Evolutionary conservation across 2,797 vertebrate genomes (phyloP), one percentile per base, ranked within the genome.

Genomic region (Sparidentex hasta): DNA sequence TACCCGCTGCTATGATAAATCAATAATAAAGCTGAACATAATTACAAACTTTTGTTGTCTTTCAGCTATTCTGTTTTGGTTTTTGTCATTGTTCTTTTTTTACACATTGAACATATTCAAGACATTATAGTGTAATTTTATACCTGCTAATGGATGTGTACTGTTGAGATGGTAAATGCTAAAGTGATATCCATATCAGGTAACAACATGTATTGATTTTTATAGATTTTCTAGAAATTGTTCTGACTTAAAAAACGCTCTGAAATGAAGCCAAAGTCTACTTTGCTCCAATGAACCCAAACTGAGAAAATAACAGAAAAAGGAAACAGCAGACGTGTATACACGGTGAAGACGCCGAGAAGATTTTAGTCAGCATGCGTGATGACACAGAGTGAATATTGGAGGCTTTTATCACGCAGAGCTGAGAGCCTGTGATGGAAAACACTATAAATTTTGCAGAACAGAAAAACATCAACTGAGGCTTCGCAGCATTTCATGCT

Each of bases 381-480:
- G 66, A 85, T 61, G 78, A 58, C 38, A 70, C 41, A 12, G 69
- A 82, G 58, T 72, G 76, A 82, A 83, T 38, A 52, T 56, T 73
- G 80, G 52, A 85, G 46, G 88, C 92, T 93, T 93, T 91, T 87
- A 91, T 80, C 84, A 74, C 18, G 38, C 69, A 62, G 83, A 71
- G 77, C 76, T 76, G 72, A 90, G 79, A 87, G 86, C 64, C 48
- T 7, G 70, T 77, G 89, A 78, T 85, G 83, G 90, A 91, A 91
- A 92, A 91, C 87, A 82, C 63, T 68, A 92, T 93, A 74, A 92
- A 94, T 94, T 84, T 93, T 93, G 89, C 88, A 94, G 75, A 90
- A 88, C 82, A 80, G 65, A 27, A 84, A 88, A 90, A 85, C 88
- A 90, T 88, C 78, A 66, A 66, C 21, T 83, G 87, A 80, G 78